A percentile compares a stretch with the other conserved stretches of the same genome.
Conservation (phyloP, 2,888 invertebrate genomes). For the Linnaemya vulpina region DNA sequence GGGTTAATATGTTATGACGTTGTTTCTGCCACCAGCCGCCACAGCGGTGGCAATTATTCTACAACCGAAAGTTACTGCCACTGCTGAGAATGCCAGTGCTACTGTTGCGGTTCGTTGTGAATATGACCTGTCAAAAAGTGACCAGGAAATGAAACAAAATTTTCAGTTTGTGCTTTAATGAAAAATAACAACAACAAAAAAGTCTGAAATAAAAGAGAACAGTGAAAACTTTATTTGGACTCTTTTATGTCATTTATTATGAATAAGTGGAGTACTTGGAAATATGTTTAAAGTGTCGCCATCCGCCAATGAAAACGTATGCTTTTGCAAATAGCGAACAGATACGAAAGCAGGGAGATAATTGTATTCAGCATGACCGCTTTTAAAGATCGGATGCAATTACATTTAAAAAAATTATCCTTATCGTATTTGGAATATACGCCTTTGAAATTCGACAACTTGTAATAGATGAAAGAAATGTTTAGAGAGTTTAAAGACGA, state of each 20-base stretch:
- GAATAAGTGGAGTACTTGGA: constrained; percentile 37
- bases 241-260: constrained; percentile 56
- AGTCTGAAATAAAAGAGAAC: not conserved
- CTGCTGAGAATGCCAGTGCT: constrained; percentile 22
- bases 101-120: constrained; percentile 23
- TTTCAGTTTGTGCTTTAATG: constrained; percentile 32
- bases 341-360: not conserved
- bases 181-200: constrained; percentile 21
- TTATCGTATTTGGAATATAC: no score
- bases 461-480: no score
- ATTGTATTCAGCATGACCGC: no score
- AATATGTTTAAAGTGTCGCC: constrained; percentile 9
- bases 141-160: constrained; percentile 52
- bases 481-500: no score
- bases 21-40: constrained; percentile 4
- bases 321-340: not conserved
- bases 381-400: no score
- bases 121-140: constrained; percentile 61
- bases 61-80: constrained; percentile 19
- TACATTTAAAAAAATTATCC: no score
- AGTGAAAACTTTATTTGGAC: not conserved
- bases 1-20: constrained; percentile 67
- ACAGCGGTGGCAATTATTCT: not conserved
- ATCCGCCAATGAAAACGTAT: not conserved
- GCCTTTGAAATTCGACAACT: no score